Evolutionary conservation across 2,888 invertebrate species (phyloP), one percentile per base, ranked within the genome.

Genomic region (Nomada fucata): DNA sequence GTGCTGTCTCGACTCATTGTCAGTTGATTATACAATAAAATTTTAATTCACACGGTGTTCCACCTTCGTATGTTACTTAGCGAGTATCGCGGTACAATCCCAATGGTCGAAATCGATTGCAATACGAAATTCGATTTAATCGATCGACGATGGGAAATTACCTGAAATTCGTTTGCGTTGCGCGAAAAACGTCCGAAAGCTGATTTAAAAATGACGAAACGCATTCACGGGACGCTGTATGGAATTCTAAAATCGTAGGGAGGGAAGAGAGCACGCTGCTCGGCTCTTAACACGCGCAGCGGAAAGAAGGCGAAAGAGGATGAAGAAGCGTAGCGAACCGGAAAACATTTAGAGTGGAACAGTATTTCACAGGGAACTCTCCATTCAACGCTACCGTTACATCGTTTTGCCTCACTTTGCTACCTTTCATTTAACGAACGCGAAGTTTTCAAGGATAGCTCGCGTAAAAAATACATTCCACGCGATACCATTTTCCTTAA

Each of bases 301-400:
- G 74, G 76, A 60, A 83, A 59, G 73, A 73, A 77, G 50, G 76
- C 47, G 72, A 72, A 76, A 61, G 79, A 78, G 86, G 77, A 79
- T 67, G 78, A 63, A 73, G 63, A 75, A 64, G 71, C 70, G n/a
- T 47, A 52, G 50, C 50, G 50, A 65, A 50, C 65, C 52, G 29
- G 13, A 52, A 65, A 65, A 65, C 26, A n/a, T 65, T 65, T 23
- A 18, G 29, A 55, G 23, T 20, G 53, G 36, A 67, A 53, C 69
- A 67, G 11, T 50, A 47, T 53, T 65, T 61, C 71, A 72, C 60
- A 63, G 55, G 11, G 18, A 18, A 7, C 36, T 26, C 36, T 20
- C 52, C 26, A 36, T 29, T 11, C 20, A 29, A n/a, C 26, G 3
- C 9, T 18, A 15, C 29, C 29, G 20, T 36, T 20, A 5, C 10